These are phyloP conservation scores for Sternarchorhynchus goeldii DNA, from an alignment of 2,797 vertebrate genomes.

Conservation along the genomic window DNA sequence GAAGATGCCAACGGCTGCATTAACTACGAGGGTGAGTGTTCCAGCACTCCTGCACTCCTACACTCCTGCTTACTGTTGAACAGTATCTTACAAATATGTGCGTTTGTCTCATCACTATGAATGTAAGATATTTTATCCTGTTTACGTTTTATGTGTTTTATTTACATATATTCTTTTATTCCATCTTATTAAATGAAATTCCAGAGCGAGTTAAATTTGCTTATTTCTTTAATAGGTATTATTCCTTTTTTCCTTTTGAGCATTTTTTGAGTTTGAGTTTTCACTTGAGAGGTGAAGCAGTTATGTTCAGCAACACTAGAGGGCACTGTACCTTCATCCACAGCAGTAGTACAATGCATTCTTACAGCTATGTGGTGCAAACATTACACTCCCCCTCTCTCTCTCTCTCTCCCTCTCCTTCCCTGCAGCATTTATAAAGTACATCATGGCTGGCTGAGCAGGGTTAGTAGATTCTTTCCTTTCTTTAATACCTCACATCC, in stretches of 20 bases:
- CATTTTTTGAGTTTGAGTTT: no score
- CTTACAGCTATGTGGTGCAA: not conserved
- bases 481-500: not conserved
- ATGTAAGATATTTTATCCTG: not conserved
- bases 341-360: not conserved
- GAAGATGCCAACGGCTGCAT: slow-evolving; percentile 82
- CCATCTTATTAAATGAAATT: not conserved
- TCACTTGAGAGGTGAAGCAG: not conserved
- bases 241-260: no score
- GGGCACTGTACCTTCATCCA: not conserved
- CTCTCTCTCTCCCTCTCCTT: not conserved
- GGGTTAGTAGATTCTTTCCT: not conserved
- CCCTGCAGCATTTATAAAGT: slow-evolving; percentile 74
- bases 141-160: not conserved
- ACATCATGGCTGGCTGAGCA: slow-evolving; percentile 77
- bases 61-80: no score
- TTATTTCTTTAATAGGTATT: no score
- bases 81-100: no score
- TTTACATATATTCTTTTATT: not conserved
- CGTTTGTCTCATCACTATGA: no score
- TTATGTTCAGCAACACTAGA: not conserved
- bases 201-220: no score
- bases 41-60: not conserved
- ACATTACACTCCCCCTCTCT: not conserved
- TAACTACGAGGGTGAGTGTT: slow-evolving; percentile 74